Conservation (phyloP, 1,140 invertebrate genomes). For the Leptopilina clavipes region DNA sequence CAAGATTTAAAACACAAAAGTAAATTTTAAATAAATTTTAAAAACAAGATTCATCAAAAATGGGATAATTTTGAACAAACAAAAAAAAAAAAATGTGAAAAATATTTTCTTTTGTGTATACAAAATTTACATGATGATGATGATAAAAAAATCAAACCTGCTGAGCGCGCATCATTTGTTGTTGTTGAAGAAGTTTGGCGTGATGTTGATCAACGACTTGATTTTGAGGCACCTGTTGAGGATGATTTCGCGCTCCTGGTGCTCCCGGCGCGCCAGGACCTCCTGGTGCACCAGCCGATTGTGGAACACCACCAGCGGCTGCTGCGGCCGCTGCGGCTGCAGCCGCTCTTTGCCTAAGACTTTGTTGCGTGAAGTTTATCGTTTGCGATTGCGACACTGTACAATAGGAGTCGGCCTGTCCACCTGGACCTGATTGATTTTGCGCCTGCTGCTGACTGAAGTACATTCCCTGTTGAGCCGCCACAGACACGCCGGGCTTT, state of each 20-base stretch:
- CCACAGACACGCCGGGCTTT: constrained; percentile 82
- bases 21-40: no score
- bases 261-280: background rate
- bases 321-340: constrained; percentile 68
- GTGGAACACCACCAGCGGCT: constrained; percentile 62
- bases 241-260: constrained; percentile 60
- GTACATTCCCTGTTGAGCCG: constrained; percentile 86
- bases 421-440: constrained; percentile 66
- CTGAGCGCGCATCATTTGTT: constrained; percentile 77
- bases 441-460: constrained; percentile 79
- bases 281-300: constrained; percentile 51
- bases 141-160: no score
- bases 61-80: no score
- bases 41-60: no score
- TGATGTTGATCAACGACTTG: constrained; percentile 75
- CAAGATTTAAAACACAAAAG: no score
- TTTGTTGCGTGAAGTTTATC: constrained; percentile 88
- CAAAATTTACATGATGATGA: no score
- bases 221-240: constrained; percentile 65
- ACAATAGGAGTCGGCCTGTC: constrained; percentile 79
- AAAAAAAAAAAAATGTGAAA: no score
- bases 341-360: constrained; percentile 74
- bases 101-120: no score
- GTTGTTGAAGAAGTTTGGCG: constrained; percentile 79
- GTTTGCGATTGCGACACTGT: constrained; percentile 87